Evolutionary conservation across 2,113 vertebrate genomes (phyloP), one percentile per base, ranked within the genome.

Genomic region (Phainopepla nitens): DNA sequence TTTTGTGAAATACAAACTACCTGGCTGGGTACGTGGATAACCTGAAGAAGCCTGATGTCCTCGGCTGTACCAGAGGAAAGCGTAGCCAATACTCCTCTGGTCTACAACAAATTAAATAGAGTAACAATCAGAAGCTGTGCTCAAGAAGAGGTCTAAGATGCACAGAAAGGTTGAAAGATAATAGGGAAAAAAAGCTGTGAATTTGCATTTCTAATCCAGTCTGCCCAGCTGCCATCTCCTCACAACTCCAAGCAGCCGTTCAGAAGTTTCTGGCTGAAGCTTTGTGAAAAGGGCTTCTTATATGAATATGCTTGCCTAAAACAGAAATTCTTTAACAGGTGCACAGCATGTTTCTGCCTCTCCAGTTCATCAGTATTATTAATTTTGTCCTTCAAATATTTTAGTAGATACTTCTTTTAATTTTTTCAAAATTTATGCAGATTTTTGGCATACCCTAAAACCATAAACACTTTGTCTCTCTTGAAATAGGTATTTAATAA

Each of bases 201-300:
- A 76, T 13, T 29, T 54, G 4, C 12, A 60, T 57, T 72, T 45
- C 27, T 80, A 79, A 62, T 54, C 6, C 24, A 22, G 6, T 27
- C 70, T 66, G 8, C 4, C 15, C 6, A 6, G 7, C 36, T 84
- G 4, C 3, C 42, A 56, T 8, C 10, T 58, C 80, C 23, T 68
- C 53, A 39, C 7, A 72, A 15, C 35, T 51, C 25, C 4, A 45
- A 54, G 18, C 6, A 36, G 4, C 1, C 3, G 0, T 44, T 69
- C 10, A 60, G 45, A 87, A 84, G 29, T 31, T 31, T 36, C 22
- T 3, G 3, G 29, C 28, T 86, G 24, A n/a, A 57, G 5, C 5
- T 84, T 87, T 24, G 5, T 70, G 54, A 6, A 69, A 70, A 62
- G 2, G 10, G 4, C 2, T 87, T 81, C 24, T 84, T 58, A 25